Percentiles rank a stretch among this genome's conserved stretches.
phyloP scores from a whole-genome alignment of 2,888 invertebrate genomes.

The Pachymerium ferrugineum region DNA sequence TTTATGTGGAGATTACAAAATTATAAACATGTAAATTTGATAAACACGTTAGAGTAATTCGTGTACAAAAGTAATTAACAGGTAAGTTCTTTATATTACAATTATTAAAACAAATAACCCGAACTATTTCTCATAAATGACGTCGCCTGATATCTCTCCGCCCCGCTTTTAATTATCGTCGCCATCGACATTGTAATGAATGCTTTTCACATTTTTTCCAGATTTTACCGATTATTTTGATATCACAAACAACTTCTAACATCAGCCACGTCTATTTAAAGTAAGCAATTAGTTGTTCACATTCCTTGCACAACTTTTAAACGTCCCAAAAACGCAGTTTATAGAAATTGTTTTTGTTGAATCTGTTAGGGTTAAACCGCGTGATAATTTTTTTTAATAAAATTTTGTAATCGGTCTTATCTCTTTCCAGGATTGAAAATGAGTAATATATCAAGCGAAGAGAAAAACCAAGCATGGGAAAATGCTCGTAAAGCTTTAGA shows the following conservation, averaged over 20 bases:
- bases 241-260: not conserved
- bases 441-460: slow-evolving; percentile 20
- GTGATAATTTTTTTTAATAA: not conserved
- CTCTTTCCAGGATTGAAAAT: not conserved
- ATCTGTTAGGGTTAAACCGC: not conserved
- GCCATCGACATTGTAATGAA: not conserved
- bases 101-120: not conserved
- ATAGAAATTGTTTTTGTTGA: not conserved
- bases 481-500: slow-evolving; percentile 35
- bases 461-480: slow-evolving; percentile 36
- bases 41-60: too few species aligned
- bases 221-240: not conserved
- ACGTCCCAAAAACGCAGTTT: too few species aligned
- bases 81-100: too few species aligned
- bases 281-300: too few species aligned
- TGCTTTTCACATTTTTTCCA: not conserved
- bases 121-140: not conserved
- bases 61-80: too few species aligned
- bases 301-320: too few species aligned
- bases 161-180: not conserved
- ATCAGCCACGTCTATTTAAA: not conserved
- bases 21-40: too few species aligned
- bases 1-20: too few species aligned
- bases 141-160: not conserved
- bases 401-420: not conserved